Percentiles rank a stretch among this genome's conserved stretches.
Evolutionary conservation across 2,888 invertebrate genomes (phyloP).

Genomic region (Cerceris rybyensis): DNA sequence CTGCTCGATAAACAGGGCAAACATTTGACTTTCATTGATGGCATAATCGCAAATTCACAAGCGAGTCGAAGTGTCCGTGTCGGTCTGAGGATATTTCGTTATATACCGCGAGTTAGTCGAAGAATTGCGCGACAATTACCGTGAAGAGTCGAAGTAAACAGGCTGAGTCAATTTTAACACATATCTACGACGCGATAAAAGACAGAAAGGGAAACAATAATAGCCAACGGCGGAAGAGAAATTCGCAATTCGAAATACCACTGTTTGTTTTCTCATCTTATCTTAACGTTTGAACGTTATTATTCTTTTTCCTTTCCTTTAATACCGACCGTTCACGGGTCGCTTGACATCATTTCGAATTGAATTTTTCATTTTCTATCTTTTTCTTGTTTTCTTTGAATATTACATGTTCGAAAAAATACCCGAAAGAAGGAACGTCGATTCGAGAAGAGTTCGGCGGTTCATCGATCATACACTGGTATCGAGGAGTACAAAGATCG

Average conservation of each 20-base stretch:
- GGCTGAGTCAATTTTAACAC: conserved; percentile 12
- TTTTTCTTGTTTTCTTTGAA: too few species aligned
- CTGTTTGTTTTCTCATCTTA: conserved; percentile 21
- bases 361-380: too few species aligned
- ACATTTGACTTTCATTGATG: too few species aligned
- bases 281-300: not conserved
- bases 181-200: conserved; percentile 36
- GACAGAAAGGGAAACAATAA: conserved; percentile 30
- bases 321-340: not conserved
- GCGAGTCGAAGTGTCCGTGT: not conserved
- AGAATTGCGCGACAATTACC: too few species aligned
- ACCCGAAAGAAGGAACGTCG: too few species aligned
- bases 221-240: conserved; percentile 28
- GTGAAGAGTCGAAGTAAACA: conserved; percentile 26
- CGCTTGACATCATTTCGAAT: too few species aligned
- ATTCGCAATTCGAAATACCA: conserved; percentile 19
- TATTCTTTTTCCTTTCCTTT: not conserved
- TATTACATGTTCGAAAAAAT: too few species aligned
- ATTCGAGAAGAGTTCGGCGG: not conserved
- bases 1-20: not conserved
- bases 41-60: conserved; percentile 4
- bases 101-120: too few species aligned
- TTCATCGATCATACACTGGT: conserved; percentile 9
- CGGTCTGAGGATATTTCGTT: too few species aligned
- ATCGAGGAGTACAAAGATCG: not conserved